phyloP scores from a whole-genome alignment of 2,888 invertebrate species.

The Ypsolopha scabrella region DNA sequence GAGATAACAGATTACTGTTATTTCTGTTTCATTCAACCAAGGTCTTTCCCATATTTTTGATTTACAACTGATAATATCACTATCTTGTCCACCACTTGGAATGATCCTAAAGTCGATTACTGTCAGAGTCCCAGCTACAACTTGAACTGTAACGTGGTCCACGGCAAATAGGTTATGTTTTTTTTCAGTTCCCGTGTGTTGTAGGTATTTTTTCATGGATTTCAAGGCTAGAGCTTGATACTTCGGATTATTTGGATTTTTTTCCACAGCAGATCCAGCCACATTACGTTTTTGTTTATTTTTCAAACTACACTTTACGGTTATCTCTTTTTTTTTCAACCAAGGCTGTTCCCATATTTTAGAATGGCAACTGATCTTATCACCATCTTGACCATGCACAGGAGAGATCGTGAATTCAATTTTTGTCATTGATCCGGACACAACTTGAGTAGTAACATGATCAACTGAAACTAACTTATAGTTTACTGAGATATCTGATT shows the following conservation, averaged over 20 bases:
- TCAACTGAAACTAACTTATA: constrained; percentile 31
- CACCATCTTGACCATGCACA: constrained; percentile 38
- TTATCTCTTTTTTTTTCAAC: constrained; percentile 17
- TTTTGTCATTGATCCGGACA: constrained; percentile 44
- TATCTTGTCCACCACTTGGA: constrained; percentile 54
- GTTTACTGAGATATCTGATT: constrained; percentile 16
- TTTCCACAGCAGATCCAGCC: constrained; percentile 9
- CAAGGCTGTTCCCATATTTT: constrained; percentile 15
- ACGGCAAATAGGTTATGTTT: constrained; percentile 30
- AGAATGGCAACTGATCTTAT: constrained; percentile 16
- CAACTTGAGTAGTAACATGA: constrained; percentile 44
- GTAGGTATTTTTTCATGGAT: constrained; percentile 17
- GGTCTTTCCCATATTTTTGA: constrained; percentile 17
- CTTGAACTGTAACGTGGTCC: constrained; percentile 36
- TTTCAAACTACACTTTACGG: constrained; percentile 17
- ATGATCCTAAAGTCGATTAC: constrained; percentile 22
- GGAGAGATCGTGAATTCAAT: constrained; percentile 26
- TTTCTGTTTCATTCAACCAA: constrained; percentile 17
- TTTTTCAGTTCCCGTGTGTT: constrained; percentile 15
- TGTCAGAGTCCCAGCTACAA: constrained; percentile 50
- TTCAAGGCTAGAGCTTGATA: constrained; percentile 6
- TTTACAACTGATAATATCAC: constrained; percentile 20
- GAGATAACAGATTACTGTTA: constrained; percentile 18
- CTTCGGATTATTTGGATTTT: constrained; percentile 15
- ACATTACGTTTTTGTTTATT: constrained; percentile 3